Percentiles rank a stretch among this genome's conserved stretches.
phyloP scores from a whole-genome alignment of 2,113 vertebrate genomes.

The Paracanthobrama guichenoti region DNA sequence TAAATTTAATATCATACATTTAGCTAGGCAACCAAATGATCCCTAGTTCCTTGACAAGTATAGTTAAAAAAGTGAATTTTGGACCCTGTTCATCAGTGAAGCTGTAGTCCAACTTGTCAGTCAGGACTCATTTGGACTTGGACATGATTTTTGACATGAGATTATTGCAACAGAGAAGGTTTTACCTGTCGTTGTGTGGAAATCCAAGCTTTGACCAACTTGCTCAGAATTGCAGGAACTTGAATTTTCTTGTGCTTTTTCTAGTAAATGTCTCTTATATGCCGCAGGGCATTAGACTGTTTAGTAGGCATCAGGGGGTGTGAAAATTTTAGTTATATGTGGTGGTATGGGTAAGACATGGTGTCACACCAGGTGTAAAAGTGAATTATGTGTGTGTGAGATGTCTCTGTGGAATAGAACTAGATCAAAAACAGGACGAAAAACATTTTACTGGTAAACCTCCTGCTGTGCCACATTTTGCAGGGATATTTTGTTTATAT shows the following conservation, averaged over 20 bases:
- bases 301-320: not conserved
- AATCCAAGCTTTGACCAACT: not conserved
- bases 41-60: not conserved
- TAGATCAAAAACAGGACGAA: not conserved
- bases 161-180: not conserved
- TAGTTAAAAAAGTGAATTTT: not conserved
- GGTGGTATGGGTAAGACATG: slow-evolving; percentile 7
- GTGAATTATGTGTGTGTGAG: not conserved
- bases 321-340: not conserved
- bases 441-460: not conserved
- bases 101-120: not conserved
- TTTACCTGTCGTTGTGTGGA: not conserved
- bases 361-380: slow-evolving; percentile 12
- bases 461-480: slow-evolving; percentile 4
- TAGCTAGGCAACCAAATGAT: not conserved
- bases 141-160: not conserved
- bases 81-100: not conserved
- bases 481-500: not conserved
- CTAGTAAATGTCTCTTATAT: slow-evolving; percentile 7
- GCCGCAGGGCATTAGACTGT: not conserved
- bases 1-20: not conserved
- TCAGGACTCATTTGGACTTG: not conserved
- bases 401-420: slow-evolving; percentile 1
- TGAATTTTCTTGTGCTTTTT: slow-evolving; percentile 17
- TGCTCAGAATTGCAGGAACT: not conserved